Base-by-base conservation (phyloP, 2,888 invertebrate species). In the Drosophila prolongata region DNA sequence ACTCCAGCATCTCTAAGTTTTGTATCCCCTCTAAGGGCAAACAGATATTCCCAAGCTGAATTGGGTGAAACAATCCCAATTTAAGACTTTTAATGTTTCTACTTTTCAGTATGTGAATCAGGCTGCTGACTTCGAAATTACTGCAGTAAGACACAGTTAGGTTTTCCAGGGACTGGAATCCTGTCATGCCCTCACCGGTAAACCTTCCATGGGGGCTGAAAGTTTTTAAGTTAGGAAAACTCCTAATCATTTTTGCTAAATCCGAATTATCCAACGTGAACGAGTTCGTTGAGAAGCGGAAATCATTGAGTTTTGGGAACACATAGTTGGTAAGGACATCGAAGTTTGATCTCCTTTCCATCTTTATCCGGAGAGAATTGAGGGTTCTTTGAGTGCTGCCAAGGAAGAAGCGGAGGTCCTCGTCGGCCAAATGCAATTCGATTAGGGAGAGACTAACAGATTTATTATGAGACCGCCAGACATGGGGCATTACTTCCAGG, bases 131-230 rank as follows among this genome's bases (percentile, higher is more conserved):
- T 11, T 35, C 9, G 38, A 83, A 75, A 1, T 38, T 9, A 0
- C 24, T 38, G 35, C 88, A 85, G 43, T 72, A 72, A n/a, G 80
- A 64, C 0, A 83, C 11, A 0, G 76, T 85, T 4, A 85, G 60
- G 5, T 71, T 53, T 42, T 85, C 78, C 53, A 85, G 55, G 6
- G 54, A 16, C 0, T 42, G 24, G 11, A 83, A 70, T 8, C 61
- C 61, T 1, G 34, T 10, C 40, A 85, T 75, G 40, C 65, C 24
- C 14, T 27, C 37, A 6, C 84, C 84, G 0, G 76, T 65, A 14
- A 86, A 83, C 5, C 34, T 43, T 6, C 84, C 84, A 6, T 79
- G 66, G 1, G 84, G 84, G 57, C 88, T 88, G 0, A 85, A 83
- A 1, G 71, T 73, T 35, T 13, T 73, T 6, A 85, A 8, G 58